Evolutionary conservation across 2,888 invertebrate species (phyloP), one percentile per base, ranked within the genome.

Genomic region (Slavum lentiscoides): DNA sequence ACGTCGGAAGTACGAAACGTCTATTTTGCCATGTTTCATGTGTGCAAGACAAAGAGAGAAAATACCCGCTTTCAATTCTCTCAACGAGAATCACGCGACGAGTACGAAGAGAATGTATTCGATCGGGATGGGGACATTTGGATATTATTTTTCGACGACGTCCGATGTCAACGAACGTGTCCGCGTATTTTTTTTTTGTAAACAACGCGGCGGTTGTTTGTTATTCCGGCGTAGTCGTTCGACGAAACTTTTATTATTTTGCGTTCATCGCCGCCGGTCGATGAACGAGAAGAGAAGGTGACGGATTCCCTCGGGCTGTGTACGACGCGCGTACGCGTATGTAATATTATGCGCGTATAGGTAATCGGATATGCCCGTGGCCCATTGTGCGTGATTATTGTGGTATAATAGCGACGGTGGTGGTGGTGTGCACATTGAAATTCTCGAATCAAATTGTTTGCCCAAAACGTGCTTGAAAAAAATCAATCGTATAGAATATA

Each of bases 101-200:
- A n/a, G n/a, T 7, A 69, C 69, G 69, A 77, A 37, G 61, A 69
- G 59, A 59, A 69, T 49, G 49, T 49, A 55, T 19, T 55, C 1
- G 5, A 6, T 55, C 61, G 37, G 62, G 1, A 49, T 49, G 13
- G 8, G 11, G 49, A 49, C 53, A 77, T 70, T 70, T 77, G 11
- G 62, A 62, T 77, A 37, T 21, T 77, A 59, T 75, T 70, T 62
- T 30, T 30, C 39, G 17, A 39, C 23, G 19, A 19, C 17, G 49
- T 21, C 53, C n/a, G 21, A 55, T 77, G 70, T 62, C 77, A 77
- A 70, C 59, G 77, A 70, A 77, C 77, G 49, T 49, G 30, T 30
- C 30, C 30, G 30, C 39, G 23, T 21, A 23, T 58, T 30, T 30
- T 30, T 30, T 30, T 30, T 30, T 30, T 4, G 30, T 30, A 30